A percentile compares a stretch with the other conserved stretches of the same genome.
These are phyloP conservation scores for Synanthedon andrenaeformis DNA, from an alignment of 2,888 invertebrate genomes.

Conservation along the genomic window DNA sequence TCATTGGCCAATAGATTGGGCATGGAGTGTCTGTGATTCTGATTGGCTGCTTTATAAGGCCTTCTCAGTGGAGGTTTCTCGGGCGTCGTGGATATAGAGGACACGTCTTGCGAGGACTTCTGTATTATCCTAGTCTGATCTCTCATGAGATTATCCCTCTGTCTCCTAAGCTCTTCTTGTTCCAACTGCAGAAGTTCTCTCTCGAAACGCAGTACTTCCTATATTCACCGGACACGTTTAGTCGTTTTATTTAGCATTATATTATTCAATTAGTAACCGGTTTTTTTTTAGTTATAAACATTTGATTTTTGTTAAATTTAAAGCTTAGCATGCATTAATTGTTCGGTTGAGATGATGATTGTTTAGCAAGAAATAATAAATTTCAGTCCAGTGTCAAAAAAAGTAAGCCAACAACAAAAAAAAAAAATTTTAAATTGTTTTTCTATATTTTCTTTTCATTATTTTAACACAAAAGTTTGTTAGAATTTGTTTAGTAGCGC, in stretches of 20 bases:
- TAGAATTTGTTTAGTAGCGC: too few species aligned
- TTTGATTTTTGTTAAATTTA: constrained; percentile 17
- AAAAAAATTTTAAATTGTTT: too few species aligned
- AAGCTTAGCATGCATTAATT: constrained; percentile 27
- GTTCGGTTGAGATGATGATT: background rate
- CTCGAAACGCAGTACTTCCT: constrained; percentile 83
- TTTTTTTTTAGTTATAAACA: constrained; percentile 14
- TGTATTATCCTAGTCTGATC: constrained; percentile 74
- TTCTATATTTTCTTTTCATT: too few species aligned
- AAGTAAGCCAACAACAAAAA: constrained; percentile 5
- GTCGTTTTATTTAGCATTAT: constrained; percentile 2
- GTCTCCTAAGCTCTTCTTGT: constrained; percentile 81
- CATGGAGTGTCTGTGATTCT: constrained; percentile 60
- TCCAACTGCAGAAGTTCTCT: constrained; percentile 82
- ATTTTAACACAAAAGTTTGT: too few species aligned
- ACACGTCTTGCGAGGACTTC: constrained; percentile 75
- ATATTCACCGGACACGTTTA: constrained; percentile 7
- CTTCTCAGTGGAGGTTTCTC: constrained; percentile 42
- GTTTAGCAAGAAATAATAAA: constrained; percentile 1
- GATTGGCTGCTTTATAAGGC: constrained; percentile 19
- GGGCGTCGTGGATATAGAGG: constrained; percentile 31
- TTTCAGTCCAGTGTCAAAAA: constrained; percentile 12
- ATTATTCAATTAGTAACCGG: background rate
- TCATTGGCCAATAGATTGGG: constrained; percentile 56
- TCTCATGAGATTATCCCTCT: constrained; percentile 77